Evolutionary conservation across 2,113 vertebrate species (phyloP), one percentile per base, ranked within the genome.

Genomic region (Trogon melanurus): DNA sequence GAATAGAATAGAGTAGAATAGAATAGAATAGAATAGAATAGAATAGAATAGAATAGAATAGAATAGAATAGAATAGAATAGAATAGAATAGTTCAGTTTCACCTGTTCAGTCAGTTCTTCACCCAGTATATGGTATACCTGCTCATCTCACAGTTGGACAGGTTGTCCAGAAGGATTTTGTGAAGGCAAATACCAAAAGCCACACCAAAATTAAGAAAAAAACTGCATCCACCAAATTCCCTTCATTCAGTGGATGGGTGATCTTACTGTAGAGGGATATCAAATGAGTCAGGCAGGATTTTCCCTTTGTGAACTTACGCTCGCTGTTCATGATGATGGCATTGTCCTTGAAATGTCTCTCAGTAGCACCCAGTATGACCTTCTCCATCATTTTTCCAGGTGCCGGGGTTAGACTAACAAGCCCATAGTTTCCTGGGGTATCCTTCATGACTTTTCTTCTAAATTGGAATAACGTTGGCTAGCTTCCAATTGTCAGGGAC

Each of bases 41-140:
- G 34, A 8, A 53, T 10, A 19, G 38, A 10, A 41, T 20, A 27
- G n/a, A 16, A 34, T 26, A 38, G 48, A 30, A 21, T 19, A 50
- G 15, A 25, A 34, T 23, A 26, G 60, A 18, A 38, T 13, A 64
- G 36, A 20, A 25, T 13, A 57, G 56, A 20, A 57, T 20, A 57
- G 19, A 11, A 60, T 10, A 32, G 64, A 22, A 66, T 10, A 21
- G 15, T 36, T 36, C 36, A 36, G 30, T 53, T 41, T 41, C 11
- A 41, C 41, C 16, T 12, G 13, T 48, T 65, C 44, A 75, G 11
- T 4, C 27, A 18, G n/a, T 57, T 74, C 18, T 48, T 74, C 30
- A 61, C 5, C 12, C 19, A 44, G 16, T 6, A 6, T 19, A n/a
- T 5, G 0, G 0, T 13, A 7, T 38, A 56, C 9, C 26, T 57